Evolutionary conservation across 2,113 vertebrate genomes (phyloP).

Genomic region (Diadophis punctatus): DNA sequence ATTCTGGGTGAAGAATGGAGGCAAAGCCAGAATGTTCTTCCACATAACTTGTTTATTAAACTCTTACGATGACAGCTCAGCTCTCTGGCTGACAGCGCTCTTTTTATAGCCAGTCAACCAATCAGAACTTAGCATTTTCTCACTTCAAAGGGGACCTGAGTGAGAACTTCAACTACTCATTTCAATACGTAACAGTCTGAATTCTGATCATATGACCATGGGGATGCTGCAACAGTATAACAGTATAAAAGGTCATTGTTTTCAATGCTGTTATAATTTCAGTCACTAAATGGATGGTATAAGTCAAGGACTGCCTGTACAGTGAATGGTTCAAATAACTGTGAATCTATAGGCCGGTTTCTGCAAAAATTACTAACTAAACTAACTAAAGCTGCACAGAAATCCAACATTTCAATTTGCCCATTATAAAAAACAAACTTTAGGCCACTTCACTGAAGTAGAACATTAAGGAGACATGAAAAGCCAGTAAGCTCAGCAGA

Average conservation of each 20-base stretch:
- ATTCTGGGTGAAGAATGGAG: too few relatives aligned
- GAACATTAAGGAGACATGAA: neutral
- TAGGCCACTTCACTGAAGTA: constrained; percentile 24
- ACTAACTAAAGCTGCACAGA: constrained; percentile 55
- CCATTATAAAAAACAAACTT: constrained; percentile 20
- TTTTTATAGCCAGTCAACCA: too few relatives aligned
- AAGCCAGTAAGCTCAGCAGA: neutral
- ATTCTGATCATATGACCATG: neutral
- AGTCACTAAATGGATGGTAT: neutral
- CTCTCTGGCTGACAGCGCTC: too few relatives aligned
- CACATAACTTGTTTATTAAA: too few relatives aligned
- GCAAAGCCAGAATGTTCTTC: too few relatives aligned
- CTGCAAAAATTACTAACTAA: constrained; percentile 42
- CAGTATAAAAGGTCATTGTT: neutral
- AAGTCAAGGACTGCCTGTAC: neutral
- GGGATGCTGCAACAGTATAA: neutral
- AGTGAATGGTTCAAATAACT: constrained; percentile 41
- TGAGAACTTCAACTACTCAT: too few relatives aligned
- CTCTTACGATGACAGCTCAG: too few relatives aligned
- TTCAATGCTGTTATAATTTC: neutral
- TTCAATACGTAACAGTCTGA: too few relatives aligned
- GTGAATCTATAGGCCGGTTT: constrained; percentile 34
- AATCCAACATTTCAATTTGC: constrained; percentile 42
- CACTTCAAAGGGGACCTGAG: too few relatives aligned
- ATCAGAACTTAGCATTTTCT: too few relatives aligned